phyloP scores from a whole-genome alignment of 2,113 vertebrate genomes.

The Solenodon paradoxus region DNA sequence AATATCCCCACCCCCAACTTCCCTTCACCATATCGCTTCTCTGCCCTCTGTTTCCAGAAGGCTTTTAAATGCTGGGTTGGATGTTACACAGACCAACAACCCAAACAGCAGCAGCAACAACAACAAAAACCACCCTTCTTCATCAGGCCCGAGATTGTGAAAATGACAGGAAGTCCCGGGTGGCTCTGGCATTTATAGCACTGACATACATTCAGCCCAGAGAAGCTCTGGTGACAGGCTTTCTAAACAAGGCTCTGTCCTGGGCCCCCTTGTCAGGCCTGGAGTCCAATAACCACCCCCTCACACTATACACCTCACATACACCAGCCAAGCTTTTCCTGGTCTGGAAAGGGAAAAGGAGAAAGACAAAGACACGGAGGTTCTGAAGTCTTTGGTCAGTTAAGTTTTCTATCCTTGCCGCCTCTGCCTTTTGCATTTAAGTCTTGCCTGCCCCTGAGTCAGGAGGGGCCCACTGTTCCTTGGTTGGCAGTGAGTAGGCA shows the following conservation, averaged over 20 bases:
- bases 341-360: constrained; percentile 37
- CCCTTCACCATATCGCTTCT: constrained; percentile 62
- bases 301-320: neutral
- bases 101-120: constrained; percentile 52
- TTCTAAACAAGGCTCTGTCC: constrained; percentile 73
- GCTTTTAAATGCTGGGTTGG: constrained; percentile 40
- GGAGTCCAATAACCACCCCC: constrained; percentile 24
- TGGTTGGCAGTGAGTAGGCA: neutral
- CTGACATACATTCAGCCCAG: constrained; percentile 69
- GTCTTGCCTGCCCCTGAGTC: constrained; percentile 9
- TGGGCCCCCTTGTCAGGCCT: constrained; percentile 35
- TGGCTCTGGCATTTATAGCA: constrained; percentile 75
- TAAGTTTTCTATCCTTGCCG: constrained; percentile 30
- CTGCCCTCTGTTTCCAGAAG: constrained; percentile 52
- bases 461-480: neutral
- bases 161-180: constrained; percentile 72
- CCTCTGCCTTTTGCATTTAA: constrained; percentile 34
- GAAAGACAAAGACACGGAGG: constrained; percentile 37
- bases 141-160: constrained; percentile 62
- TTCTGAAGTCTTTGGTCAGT: neutral
- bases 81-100: constrained; percentile 58
- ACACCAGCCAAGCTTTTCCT: constrained; percentile 18
- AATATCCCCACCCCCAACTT: neutral
- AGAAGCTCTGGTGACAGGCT: constrained; percentile 72
- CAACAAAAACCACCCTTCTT: constrained; percentile 49